Evolutionary conservation across 2,888 invertebrate genomes (phyloP).

Genomic region (Uropetala carovei): DNA sequence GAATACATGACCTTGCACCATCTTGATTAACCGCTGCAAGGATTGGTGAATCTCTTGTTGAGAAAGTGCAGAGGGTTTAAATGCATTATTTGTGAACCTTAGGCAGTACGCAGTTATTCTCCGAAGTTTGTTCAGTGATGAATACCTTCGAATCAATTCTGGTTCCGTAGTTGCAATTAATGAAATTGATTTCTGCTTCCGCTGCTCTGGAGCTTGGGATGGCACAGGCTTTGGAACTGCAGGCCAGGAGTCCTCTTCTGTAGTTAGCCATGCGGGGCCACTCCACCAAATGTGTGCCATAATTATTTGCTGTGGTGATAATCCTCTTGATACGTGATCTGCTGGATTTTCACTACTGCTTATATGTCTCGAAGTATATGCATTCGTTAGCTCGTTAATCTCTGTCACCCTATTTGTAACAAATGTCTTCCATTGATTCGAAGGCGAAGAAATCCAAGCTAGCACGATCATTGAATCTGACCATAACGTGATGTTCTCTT

Average conservation of each 20-base stretch:
- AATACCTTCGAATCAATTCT: neutral
- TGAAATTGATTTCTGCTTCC: neutral
- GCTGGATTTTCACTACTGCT: neutral
- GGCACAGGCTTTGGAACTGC: neutral
- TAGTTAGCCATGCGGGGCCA: neutral
- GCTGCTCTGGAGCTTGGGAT: neutral
- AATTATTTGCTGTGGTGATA: neutral
- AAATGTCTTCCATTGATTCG: slow-evolving; percentile 37
- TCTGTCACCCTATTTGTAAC: slow-evolving; percentile 9
- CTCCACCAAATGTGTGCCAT: neutral
- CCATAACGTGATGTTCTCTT: too few species aligned
- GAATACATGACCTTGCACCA: too few species aligned
- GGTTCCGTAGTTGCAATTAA: neutral
- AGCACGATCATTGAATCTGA: too few species aligned
- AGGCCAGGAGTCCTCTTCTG: neutral
- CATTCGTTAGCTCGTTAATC: neutral
- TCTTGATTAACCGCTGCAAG: too few species aligned
- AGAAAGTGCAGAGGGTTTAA: neutral
- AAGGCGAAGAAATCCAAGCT: neutral
- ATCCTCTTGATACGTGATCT: neutral
- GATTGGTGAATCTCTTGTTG: too few species aligned
- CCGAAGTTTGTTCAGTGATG: neutral
- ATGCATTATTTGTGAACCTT: neutral
- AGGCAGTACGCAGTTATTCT: neutral
- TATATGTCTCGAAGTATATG: neutral